Percentiles rank a stretch among this genome's conserved stretches.
Conservation (phyloP, 1,140 invertebrate species). For the Araneus ventricosus region DNA sequence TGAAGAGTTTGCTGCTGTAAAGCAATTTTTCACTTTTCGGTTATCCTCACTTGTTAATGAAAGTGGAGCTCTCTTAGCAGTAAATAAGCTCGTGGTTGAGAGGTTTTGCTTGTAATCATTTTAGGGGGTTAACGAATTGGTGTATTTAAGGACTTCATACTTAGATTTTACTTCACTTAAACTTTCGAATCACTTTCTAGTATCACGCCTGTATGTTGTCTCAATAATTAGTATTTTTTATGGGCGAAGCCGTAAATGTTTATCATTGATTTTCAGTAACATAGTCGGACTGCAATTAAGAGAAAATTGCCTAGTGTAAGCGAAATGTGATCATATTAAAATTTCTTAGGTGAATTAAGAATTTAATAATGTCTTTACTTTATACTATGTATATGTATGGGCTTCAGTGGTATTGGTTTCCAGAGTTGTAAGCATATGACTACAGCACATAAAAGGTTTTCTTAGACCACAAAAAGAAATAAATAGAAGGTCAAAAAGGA, state of each 20-base stretch:
- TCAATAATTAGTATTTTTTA: neutral
- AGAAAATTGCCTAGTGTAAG: no score
- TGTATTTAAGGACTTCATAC: neutral
- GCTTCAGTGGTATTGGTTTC: no score
- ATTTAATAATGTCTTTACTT: no score
- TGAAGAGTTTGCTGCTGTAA: conserved; percentile 29
- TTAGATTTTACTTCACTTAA: neutral
- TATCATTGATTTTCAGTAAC: neutral
- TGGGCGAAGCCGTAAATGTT: neutral
- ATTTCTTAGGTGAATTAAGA: no score
- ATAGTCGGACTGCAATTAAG: neutral
- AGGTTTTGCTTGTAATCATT: conserved; percentile 37
- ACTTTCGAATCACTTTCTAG: neutral
- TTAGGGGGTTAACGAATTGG: neutral
- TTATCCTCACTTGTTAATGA: conserved; percentile 26
- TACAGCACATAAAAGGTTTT: no score
- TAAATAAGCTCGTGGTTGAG: conserved; percentile 6
- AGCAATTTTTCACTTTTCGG: conserved; percentile 40
- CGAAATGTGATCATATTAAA: no score
- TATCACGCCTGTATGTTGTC: neutral
- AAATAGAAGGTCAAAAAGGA: no score
- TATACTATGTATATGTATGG: no score
- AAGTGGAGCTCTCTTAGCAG: neutral
- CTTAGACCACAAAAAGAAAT: no score
- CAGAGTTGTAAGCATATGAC: no score